These are phyloP conservation scores for Criorhina ranunculi DNA, from an alignment of 2,888 invertebrate genomes.

Conservation along the genomic window DNA sequence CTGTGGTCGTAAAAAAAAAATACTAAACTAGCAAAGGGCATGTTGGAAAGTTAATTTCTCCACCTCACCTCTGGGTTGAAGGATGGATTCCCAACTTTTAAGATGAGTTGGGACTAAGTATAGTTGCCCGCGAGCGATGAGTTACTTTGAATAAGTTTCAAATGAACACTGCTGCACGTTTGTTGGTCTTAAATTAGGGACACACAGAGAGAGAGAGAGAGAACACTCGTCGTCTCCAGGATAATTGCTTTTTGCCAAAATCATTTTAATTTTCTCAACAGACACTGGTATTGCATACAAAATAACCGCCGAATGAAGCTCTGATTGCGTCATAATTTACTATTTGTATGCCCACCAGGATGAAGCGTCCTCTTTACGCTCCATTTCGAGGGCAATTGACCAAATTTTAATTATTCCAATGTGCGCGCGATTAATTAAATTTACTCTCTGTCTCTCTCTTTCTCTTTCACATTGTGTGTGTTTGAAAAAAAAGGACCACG, in stretches of 20 bases:
- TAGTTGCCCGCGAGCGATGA: constrained; percentile 9
- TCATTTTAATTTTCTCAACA: not conserved
- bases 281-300: constrained; percentile 57
- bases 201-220: no score
- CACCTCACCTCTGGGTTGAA: not conserved
- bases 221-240: constrained; percentile 30
- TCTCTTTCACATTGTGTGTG: no score
- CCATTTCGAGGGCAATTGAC: constrained; percentile 32
- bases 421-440: constrained; percentile 68
- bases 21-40: constrained; percentile 4
- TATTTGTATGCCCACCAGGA: constrained; percentile 48
- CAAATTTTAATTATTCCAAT: constrained; percentile 63
- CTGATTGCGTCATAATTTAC: constrained; percentile 56
- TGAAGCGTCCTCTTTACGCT: constrained; percentile 14
- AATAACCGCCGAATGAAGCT: constrained; percentile 37
- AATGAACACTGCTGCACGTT: constrained; percentile 13
- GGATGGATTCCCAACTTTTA: no score
- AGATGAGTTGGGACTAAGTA: not conserved
- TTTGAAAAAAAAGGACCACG: constrained; percentile 13
- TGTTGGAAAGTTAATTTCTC: not conserved
- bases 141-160: constrained; percentile 30
- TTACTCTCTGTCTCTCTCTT: constrained; percentile 13
- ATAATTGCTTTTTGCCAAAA: constrained; percentile 57
- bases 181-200: constrained; percentile 54
- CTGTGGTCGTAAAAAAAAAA: constrained; percentile 47